Evolutionary conservation across 2,797 vertebrate species (phyloP).

Genomic region (Pogonophryne albipinna): DNA sequence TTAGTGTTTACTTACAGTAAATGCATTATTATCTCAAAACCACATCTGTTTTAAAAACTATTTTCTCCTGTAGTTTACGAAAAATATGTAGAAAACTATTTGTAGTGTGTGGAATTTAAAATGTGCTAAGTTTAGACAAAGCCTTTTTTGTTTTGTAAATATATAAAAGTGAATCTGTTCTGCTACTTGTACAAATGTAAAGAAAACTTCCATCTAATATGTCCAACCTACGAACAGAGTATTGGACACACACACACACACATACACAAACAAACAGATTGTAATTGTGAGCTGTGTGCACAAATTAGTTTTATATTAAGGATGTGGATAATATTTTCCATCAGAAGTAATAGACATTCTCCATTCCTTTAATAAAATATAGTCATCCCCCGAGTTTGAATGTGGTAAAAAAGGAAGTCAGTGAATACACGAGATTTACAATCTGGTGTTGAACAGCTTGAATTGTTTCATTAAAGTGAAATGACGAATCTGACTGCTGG

Average conservation of each 20-base stretch:
- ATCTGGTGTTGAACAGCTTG: not conserved
- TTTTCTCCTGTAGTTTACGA: conserved; percentile 6
- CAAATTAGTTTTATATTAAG: conserved; percentile 15
- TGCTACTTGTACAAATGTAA: not conserved
- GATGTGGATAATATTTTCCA: conserved; percentile 63
- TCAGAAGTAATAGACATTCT: conserved; percentile 71
- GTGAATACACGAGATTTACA: conserved; percentile 16
- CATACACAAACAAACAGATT: not conserved
- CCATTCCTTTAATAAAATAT: conserved; percentile 67
- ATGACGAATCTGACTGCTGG: conserved; percentile 5
- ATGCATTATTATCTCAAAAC: conserved; percentile 7
- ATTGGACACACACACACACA: not conserved
- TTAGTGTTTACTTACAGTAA: not conserved
- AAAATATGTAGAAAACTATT: conserved; percentile 1
- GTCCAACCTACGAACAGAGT: not conserved
- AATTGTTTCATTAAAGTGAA: conserved; percentile 22
- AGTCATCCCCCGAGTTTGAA: conserved; percentile 38
- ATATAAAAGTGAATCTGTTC: not conserved
- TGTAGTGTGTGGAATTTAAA: not conserved
- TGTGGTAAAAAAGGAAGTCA: conserved; percentile 23
- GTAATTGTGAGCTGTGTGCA: conserved; percentile 3
- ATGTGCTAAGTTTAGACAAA: not conserved
- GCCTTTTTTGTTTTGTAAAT: too few relatives aligned
- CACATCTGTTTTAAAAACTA: not conserved
- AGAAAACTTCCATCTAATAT: not conserved